Conservation (phyloP, 2,888 invertebrate species). For the Amiota minor region DNA sequence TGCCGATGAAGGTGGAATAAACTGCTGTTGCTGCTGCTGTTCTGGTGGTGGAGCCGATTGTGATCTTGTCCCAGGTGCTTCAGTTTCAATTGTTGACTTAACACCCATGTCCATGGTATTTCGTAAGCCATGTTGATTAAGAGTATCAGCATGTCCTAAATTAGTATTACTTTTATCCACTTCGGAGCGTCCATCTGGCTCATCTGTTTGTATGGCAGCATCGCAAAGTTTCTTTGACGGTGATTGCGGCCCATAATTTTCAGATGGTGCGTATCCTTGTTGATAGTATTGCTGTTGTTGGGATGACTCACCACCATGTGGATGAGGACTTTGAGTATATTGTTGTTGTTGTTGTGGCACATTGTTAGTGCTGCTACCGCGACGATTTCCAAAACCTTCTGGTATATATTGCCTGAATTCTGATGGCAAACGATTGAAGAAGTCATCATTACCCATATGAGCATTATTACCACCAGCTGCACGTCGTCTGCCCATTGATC, state of each 20-base stretch:
- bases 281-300: slow-evolving; percentile 50
- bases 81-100: slow-evolving; percentile 76
- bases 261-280: slow-evolving; percentile 46
- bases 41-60: slow-evolving; percentile 84
- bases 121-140: slow-evolving; percentile 81
- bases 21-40: slow-evolving; percentile 64
- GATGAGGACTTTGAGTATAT: slow-evolving; percentile 29
- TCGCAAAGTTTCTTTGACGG: slow-evolving; percentile 70
- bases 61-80: slow-evolving; percentile 78
- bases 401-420: slow-evolving; percentile 73
- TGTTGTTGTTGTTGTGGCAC: slow-evolving; percentile 40
- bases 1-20: slow-evolving; percentile 36
- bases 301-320: slow-evolving; percentile 18
- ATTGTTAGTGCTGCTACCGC: slow-evolving; percentile 46
- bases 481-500: slow-evolving; percentile 67
- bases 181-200: slow-evolving; percentile 58
- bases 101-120: slow-evolving; percentile 88
- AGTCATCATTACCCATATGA: slow-evolving; percentile 63
- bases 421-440: slow-evolving; percentile 72
- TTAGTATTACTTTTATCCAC: slow-evolving; percentile 57
- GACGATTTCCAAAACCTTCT: slow-evolving; percentile 68
- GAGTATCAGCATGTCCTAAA: slow-evolving; percentile 49
- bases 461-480: slow-evolving; percentile 48
- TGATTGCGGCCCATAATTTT: slow-evolving; percentile 55
- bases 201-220: slow-evolving; percentile 74